Evolutionary conservation across 2,888 invertebrate genomes (phyloP).

Genomic region (Agrochola lota): DNA sequence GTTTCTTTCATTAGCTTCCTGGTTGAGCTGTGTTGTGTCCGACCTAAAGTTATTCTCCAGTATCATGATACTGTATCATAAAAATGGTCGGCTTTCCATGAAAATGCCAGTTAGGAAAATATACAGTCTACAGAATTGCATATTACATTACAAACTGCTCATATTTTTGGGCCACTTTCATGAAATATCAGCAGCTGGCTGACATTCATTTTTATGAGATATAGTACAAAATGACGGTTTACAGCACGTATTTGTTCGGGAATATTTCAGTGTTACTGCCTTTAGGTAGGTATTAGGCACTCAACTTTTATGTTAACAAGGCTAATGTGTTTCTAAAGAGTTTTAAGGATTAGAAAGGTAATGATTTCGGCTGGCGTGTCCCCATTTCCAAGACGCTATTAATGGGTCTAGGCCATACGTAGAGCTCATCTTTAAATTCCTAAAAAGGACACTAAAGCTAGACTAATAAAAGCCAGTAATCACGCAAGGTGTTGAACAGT

Average conservation of each 20-base stretch:
- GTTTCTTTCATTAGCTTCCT: conserved; percentile 51
- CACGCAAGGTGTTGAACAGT: conserved; percentile 35
- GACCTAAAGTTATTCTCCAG: conserved; percentile 52
- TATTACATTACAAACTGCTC: conserved; percentile 68
- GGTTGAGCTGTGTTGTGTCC: conserved; percentile 18
- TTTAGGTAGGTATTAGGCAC: conserved; percentile 7
- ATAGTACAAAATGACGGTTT: conserved; percentile 57
- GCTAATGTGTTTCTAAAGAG: conserved; percentile 1
- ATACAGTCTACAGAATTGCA: conserved; percentile 70
- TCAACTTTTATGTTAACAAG: conserved; percentile 6
- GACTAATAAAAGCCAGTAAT: conserved; percentile 66
- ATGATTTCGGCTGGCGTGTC: background rate
- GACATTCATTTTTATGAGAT: conserved; percentile 69
- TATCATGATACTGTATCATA: conserved; percentile 41
- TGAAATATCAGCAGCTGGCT: conserved; percentile 66
- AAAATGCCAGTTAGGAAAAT: conserved; percentile 66
- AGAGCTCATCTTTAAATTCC: too few species aligned
- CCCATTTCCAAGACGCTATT: background rate
- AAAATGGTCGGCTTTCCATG: conserved; percentile 54
- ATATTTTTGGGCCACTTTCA: conserved; percentile 66
- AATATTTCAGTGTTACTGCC: conserved; percentile 19
- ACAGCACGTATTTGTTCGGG: conserved; percentile 29
- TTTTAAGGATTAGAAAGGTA: conserved; percentile 11
- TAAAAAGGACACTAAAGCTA: conserved; percentile 36
- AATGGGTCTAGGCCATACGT: too few species aligned